Evolutionary conservation across 2,888 invertebrate genomes (phyloP).

Genomic region (Sinelater perroti): DNA sequence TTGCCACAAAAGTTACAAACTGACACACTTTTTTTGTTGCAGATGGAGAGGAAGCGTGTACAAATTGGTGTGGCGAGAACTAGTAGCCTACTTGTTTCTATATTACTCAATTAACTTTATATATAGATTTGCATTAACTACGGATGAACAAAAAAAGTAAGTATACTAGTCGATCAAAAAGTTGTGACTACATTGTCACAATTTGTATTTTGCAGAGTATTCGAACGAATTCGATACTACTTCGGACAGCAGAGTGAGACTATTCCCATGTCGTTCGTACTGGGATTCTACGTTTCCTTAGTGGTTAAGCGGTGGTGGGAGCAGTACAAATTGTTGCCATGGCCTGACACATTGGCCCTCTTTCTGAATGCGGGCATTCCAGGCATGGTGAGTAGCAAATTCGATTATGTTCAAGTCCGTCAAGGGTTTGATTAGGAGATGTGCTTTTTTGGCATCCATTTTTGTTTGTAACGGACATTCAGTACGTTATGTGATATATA

Average conservation of each 20-base stretch:
- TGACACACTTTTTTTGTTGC: slow-evolving; percentile 59
- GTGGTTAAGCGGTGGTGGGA: slow-evolving; percentile 96
- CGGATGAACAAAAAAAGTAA: slow-evolving; percentile 82
- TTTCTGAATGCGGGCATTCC: slow-evolving; percentile 92
- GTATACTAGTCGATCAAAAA: slow-evolving; percentile 44
- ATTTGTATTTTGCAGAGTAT: slow-evolving; percentile 74
- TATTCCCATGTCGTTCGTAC: slow-evolving; percentile 94
- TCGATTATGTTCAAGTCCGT: too few relatives aligned
- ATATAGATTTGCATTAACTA: slow-evolving; percentile 85
- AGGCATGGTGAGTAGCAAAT: slow-evolving; percentile 85
- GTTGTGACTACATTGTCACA: slow-evolving; percentile 1
- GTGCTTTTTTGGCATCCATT: too few relatives aligned
- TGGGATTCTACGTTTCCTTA: slow-evolving; percentile 93
- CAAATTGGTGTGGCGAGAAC: slow-evolving; percentile 93
- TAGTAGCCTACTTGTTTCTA: slow-evolving; percentile 84
- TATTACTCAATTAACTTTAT: slow-evolving; percentile 88
- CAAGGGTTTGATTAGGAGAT: too few relatives aligned
- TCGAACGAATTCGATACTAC: slow-evolving; percentile 86
- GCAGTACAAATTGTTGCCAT: slow-evolving; percentile 89
- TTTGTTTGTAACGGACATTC: too few relatives aligned
- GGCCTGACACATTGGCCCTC: slow-evolving; percentile 92
- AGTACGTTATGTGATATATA: too few relatives aligned
- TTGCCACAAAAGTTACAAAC: too few relatives aligned
- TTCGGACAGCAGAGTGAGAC: slow-evolving; percentile 89
- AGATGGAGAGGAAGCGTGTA: slow-evolving; percentile 97